These are phyloP conservation scores for Acanthopleura granulata DNA, from an alignment of 2,888 invertebrate species.

Conservation along the genomic window DNA sequence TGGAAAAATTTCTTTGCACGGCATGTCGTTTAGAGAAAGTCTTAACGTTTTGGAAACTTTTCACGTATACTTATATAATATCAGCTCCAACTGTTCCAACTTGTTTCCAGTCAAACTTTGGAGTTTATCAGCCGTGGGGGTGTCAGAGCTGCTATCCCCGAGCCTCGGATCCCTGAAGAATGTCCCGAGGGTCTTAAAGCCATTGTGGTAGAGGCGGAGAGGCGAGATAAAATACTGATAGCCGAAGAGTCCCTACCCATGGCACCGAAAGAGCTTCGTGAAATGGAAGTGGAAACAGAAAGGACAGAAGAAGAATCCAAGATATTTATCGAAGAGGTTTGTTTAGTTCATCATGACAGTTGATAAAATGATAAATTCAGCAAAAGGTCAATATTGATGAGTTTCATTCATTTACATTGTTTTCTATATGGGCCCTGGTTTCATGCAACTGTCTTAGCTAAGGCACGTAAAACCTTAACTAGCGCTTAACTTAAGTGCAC, in stretches of 20 bases:
- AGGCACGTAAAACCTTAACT: too few species aligned
- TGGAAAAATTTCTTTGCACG: too few species aligned
- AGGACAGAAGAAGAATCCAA: not conserved
- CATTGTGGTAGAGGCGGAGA: slow-evolving; percentile 10
- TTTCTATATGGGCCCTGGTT: too few species aligned
- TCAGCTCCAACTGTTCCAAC: not conserved
- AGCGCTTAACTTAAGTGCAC: too few species aligned
- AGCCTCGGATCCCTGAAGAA: slow-evolving; percentile 22
- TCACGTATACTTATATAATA: not conserved
- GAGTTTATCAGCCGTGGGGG: slow-evolving; percentile 23
- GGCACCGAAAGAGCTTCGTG: not conserved
- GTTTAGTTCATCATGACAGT: too few species aligned
- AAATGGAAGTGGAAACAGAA: not conserved
- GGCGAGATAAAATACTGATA: not conserved
- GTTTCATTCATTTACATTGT: too few species aligned
- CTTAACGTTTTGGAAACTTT: too few species aligned
- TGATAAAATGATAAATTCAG: too few species aligned
- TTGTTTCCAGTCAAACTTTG: slow-evolving; percentile 36
- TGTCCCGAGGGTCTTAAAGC: slow-evolving; percentile 21
- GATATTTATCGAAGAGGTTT: not conserved
- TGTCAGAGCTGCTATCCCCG: slow-evolving; percentile 23
- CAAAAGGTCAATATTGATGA: too few species aligned
- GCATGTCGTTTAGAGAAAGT: too few species aligned
- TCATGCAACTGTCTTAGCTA: too few species aligned
- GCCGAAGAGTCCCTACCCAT: not conserved